Evolutionary conservation across 1,140 invertebrate species (phyloP).

Genomic region (Andricus grossulariae): DNA sequence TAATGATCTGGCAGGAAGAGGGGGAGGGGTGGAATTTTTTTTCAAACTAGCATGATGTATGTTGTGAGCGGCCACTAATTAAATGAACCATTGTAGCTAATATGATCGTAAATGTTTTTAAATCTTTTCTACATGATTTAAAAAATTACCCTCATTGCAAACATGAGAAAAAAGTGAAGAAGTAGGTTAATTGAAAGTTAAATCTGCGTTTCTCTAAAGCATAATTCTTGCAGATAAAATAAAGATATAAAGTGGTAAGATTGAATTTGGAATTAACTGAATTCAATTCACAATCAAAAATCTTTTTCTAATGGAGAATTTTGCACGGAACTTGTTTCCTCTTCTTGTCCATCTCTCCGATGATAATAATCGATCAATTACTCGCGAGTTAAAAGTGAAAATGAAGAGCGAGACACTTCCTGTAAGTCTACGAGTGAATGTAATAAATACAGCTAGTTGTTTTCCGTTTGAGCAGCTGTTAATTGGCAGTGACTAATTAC

Average conservation of each 20-base stretch:
- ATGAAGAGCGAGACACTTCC: constrained; percentile 46
- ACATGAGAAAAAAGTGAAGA: too few relatives aligned
- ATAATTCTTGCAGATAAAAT: constrained; percentile 9
- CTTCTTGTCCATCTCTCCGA: constrained; percentile 4
- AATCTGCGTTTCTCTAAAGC: not conserved
- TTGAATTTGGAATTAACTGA: constrained; percentile 14
- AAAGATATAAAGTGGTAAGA: constrained; percentile 27
- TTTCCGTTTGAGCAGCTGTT: constrained; percentile 75
- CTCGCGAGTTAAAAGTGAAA: constrained; percentile 51
- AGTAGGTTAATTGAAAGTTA: too few relatives aligned
- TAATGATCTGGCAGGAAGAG: too few relatives aligned
- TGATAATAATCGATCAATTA: constrained; percentile 32
- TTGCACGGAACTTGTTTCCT: constrained; percentile 9
- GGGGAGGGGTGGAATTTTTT: too few relatives aligned
- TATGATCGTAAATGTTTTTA: too few relatives aligned
- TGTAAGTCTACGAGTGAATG: constrained; percentile 49
- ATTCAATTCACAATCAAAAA: constrained; percentile 20
- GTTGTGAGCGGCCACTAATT: too few relatives aligned
- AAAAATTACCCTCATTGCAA: too few relatives aligned
- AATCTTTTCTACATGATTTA: too few relatives aligned
- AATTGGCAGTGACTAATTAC: constrained; percentile 77
- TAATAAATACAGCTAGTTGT: constrained; percentile 70
- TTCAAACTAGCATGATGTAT: too few relatives aligned
- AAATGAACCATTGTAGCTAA: too few relatives aligned
- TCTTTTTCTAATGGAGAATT: constrained; percentile 16